Evolutionary conservation across 2,797 vertebrate genomes (phyloP).

Genomic region (Acanthurus tractus): DNA sequence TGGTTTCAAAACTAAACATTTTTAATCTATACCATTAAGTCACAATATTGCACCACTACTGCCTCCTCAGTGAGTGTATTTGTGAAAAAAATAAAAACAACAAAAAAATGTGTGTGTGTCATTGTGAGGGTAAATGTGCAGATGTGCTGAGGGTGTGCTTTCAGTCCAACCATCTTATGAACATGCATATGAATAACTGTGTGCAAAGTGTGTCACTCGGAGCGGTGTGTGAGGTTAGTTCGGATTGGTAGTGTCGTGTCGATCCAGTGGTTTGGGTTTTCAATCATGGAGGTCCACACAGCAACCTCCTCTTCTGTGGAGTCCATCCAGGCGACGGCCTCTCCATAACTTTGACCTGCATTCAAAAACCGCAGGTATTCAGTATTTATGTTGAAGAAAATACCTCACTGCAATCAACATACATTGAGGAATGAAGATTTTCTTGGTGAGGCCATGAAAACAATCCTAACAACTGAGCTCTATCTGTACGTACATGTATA

Average conservation of each 20-base stretch:
- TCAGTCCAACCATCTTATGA: slow-evolving; percentile 38
- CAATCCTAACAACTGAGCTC: neutral
- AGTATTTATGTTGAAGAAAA: neutral
- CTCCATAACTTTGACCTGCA: slow-evolving; percentile 93
- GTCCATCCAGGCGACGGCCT: slow-evolving; percentile 95
- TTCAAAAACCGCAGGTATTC: neutral
- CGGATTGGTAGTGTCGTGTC: slow-evolving; percentile 90
- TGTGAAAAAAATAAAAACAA: neutral
- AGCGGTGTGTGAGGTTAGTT: slow-evolving; percentile 87
- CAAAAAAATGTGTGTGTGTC: slow-evolving; percentile 14
- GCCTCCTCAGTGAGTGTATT: slow-evolving; percentile 24
- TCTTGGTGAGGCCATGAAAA: neutral
- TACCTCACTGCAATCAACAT: neutral
- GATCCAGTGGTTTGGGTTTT: slow-evolving; percentile 90
- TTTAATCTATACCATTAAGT: slow-evolving; percentile 19
- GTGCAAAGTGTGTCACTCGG: slow-evolving; percentile 37
- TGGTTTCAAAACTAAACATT: slow-evolving; percentile 29
- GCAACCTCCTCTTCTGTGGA: slow-evolving; percentile 91
- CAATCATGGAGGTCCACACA: slow-evolving; percentile 90
- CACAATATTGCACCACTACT: slow-evolving; percentile 54
- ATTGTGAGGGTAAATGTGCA: slow-evolving; percentile 39
- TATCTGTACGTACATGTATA: neutral
- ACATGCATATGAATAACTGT: neutral
- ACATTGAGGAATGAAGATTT: neutral
- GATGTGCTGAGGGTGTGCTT: slow-evolving; percentile 27